Percentiles rank a stretch among this genome's conserved stretches.
Evolutionary conservation across 2,113 vertebrate genomes (phyloP).

Genomic region (Anthoscopus minutus): DNA sequence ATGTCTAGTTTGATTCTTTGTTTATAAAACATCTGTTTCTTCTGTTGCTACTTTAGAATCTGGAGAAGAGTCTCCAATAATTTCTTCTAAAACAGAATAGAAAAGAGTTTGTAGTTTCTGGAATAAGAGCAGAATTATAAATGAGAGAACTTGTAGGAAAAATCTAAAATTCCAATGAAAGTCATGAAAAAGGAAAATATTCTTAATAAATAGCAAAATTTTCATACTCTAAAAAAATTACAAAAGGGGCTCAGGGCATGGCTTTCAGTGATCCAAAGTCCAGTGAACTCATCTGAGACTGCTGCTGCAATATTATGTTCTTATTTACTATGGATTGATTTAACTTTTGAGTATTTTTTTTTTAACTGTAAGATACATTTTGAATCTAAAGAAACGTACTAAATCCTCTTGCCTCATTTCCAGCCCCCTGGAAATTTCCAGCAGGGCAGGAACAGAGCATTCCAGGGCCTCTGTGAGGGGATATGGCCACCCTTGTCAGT

Average conservation of each 20-base stretch:
- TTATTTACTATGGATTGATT: background rate
- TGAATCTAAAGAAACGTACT: background rate
- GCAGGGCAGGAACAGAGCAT: background rate
- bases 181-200: background rate
- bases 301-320: background rate
- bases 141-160: background rate
- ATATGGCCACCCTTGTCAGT: background rate
- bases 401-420: background rate
- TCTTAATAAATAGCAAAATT: background rate
- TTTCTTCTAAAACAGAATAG: background rate
- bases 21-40: background rate
- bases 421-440: background rate
- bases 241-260: accelerated
- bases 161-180: background rate
- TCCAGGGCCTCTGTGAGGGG: background rate
- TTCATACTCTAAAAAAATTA: background rate
- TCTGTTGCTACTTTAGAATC: background rate
- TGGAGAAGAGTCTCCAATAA: background rate
- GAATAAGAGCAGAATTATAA: background rate
- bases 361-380: background rate
- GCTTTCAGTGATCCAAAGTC: background rate
- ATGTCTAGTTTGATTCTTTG: background rate
- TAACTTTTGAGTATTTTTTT: background rate
- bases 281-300: background rate
- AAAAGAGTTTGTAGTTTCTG: background rate